Conservation (phyloP, 2,888 invertebrate species). For the Prosopocoilus inquinatus region DNA sequence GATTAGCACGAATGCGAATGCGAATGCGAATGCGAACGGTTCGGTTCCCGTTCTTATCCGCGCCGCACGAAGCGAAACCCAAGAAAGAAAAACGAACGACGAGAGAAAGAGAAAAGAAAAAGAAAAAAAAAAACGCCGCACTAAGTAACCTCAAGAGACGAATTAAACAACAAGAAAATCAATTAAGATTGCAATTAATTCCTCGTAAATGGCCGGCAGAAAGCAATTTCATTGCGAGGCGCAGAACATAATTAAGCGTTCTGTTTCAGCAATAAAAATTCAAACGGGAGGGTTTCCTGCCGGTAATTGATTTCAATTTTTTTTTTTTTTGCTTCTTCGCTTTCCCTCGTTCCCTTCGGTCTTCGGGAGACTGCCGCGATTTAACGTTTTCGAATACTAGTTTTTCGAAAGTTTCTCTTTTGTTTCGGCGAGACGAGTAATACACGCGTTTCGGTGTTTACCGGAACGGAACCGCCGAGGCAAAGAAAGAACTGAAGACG, state of each 20-base stretch:
- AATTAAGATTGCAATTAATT: conserved; percentile 48
- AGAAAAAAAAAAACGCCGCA: not conserved
- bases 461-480: too few relatives aligned
- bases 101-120: not conserved
- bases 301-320: conserved; percentile 19
- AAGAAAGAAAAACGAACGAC: too few relatives aligned
- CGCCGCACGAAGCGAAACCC: too few relatives aligned
- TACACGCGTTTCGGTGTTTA: too few relatives aligned
- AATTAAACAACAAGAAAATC: conserved; percentile 44
- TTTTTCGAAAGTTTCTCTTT: too few relatives aligned
- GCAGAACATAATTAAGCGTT: conserved; percentile 49
- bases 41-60: too few relatives aligned
- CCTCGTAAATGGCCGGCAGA: conserved; percentile 45
- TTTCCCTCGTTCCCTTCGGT: not conserved
- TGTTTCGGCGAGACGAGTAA: too few relatives aligned
- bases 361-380: too few relatives aligned
- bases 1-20: too few relatives aligned
- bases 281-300: conserved; percentile 40
- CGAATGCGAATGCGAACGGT: too few relatives aligned
- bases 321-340: conserved; percentile 12
- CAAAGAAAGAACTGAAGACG: too few relatives aligned
- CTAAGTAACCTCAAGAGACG: conserved; percentile 7
- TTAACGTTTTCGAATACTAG: not conserved
- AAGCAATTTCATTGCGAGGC: conserved; percentile 46
- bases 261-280: conserved; percentile 42